Percentiles rank a stretch among this genome's conserved stretches.
Conservation (phyloP, 2,113 vertebrate genomes). For the Telmatochromis sp. region DNA sequence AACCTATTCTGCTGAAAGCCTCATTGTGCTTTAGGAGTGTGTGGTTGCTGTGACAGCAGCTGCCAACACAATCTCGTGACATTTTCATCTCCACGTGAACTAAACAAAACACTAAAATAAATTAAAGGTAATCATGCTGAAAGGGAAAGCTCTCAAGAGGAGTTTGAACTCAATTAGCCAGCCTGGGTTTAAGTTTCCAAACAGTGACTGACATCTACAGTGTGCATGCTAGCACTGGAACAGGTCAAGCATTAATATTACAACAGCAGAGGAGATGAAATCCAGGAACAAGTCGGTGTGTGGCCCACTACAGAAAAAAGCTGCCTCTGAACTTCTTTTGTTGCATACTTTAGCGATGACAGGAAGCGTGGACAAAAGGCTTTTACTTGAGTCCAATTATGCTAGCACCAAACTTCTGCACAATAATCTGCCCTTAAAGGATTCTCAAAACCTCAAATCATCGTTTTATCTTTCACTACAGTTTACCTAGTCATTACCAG, state of each 20-base stretch:
- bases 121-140: background rate
- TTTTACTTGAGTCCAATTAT: background rate
- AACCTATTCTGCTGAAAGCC: background rate
- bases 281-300: background rate
- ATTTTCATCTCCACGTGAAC: background rate
- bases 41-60: background rate
- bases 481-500: background rate
- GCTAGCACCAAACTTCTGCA: background rate
- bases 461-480: background rate
- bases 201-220: background rate
- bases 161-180: background rate
- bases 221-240: background rate
- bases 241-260: constrained; percentile 41
- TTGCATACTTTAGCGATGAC: background rate
- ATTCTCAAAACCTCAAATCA: background rate
- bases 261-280: background rate
- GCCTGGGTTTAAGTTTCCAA: background rate
- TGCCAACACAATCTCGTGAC: background rate
- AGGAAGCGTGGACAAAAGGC: background rate
- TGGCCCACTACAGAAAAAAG: background rate
- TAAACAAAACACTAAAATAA: background rate
- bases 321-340: background rate
- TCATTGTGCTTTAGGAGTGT: background rate
- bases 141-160: background rate
- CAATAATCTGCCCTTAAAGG: background rate